Evolutionary conservation across 2,797 vertebrate genomes (phyloP).

Genomic region (Channa striata): DNA sequence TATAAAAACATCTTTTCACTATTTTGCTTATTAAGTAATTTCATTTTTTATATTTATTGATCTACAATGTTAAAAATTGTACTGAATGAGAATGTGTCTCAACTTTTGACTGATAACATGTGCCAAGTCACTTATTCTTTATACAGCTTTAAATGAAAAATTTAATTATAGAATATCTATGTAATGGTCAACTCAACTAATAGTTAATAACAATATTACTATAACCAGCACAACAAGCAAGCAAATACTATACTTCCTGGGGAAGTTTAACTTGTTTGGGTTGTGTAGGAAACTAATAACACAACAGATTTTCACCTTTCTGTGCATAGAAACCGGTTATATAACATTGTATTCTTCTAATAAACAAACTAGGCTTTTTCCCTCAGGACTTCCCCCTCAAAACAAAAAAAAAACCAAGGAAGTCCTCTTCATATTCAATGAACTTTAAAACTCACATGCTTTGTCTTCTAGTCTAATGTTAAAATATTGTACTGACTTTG

Average conservation of each 20-base stretch:
- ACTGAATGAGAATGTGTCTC: no score
- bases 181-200: no score
- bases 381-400: background rate
- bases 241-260: slow-evolving; percentile 12
- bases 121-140: no score
- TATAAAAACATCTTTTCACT: no score
- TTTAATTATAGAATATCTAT: no score
- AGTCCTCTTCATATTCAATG: background rate
- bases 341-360: background rate
- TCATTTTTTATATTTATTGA: no score
- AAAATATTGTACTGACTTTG: background rate
- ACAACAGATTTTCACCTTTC: slow-evolving; percentile 6
- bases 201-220: no score
- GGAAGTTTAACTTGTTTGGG: slow-evolving; percentile 20
- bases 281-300: slow-evolving; percentile 11
- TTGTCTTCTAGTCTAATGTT: background rate
- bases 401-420: background rate
- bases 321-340: background rate
- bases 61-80: no score
- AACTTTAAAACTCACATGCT: background rate
- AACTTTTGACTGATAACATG: no score
- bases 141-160: no score
- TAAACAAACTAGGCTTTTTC: background rate
- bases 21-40: no score
- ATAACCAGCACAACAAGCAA: background rate